Evolutionary conservation across 2,797 vertebrate species (phyloP), one percentile per base, ranked within the genome.

Genomic region (Chloroceryle amazona): DNA sequence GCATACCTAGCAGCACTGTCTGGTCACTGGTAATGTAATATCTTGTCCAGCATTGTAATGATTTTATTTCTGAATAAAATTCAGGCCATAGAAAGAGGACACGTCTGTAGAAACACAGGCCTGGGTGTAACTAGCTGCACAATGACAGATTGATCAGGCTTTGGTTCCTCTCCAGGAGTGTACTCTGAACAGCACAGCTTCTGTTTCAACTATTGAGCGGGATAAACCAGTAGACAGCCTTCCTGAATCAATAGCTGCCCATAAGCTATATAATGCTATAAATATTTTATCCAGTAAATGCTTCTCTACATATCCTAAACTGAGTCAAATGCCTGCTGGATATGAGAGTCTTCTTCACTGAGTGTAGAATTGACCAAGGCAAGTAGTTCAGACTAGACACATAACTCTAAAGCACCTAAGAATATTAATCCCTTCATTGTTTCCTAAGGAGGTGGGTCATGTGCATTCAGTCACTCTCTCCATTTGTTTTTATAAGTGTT

Each of bases 381-480:
- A 87, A 79, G 44, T 81, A 35, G 81, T 74, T 87, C 89, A 67
- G n/a, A 81, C 19, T 13, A 51, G 47, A 16, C 39, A 13, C 6
- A 20, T 9, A 74, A 84, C 11, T 84, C 55, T 54, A 28, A 93
- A 84, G 54, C 46, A 23, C 63, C 62, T 63, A 86, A 86, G 46
- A 82, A 65, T 90, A 79, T 75, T 71, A 89, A 81, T 63, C 25
- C 17, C 33, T 55, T 84, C 23, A 74, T 74, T 81, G 29, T 83
- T 81, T 71, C 49, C 44, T 35, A 31, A 84, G 52, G 28, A 92
- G 78, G 3, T 67, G 73, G 19, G 19, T 83, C 65, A 52, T 47
- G 55, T 13, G 5, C 26, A 26, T 92, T 62, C 63, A 35, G 14
- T 58, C 25, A 11, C 26, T 87, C 33, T 75, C 60, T 82, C 52